Evolutionary conservation across 2,888 invertebrate genomes (phyloP), one percentile per base, ranked within the genome.

Genomic region (Pilophorus perplexus): DNA sequence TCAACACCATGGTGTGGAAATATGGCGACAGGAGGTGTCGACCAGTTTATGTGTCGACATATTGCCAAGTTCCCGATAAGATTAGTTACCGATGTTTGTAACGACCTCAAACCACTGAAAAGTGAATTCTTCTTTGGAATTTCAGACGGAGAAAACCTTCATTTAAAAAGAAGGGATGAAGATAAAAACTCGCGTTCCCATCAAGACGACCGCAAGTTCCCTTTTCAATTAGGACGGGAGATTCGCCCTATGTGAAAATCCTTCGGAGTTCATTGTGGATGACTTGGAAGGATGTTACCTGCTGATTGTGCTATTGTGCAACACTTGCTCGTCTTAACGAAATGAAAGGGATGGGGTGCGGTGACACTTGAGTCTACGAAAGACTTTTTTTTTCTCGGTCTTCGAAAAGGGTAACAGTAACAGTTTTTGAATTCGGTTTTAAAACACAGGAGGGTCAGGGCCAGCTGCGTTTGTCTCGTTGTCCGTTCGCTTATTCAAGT

Each of bases 251-350:
- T 20, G 37, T 33, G 37, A 22, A 38, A 55, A 55, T 38, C 37
- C 38, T 6, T 28, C 55, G 18, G 14, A 55, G 38, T 55, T 55
- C 55, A 38, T 20, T 55, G 55, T 38, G 8, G 37, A 20, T 38
- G 20, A 33, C 55, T 33, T 20, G 37, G 27, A 12, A 28, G 37
- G 55, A 55, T 55, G 55, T 37, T 55, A 55, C 55, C 55, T 55
- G 55, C 55, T 55, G 55, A 55, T 55, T 55, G 55, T 55, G 22
- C 55, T 55, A 55, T 55, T 55, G 55, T 55, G 38, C 55, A 55
- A 55, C 55, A 55, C 55, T 55, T 55, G 55, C 55, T 55, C 55
- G 38, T 38, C 55, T 38, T 23, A 38, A 22, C 28, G 22, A 52
- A 27, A 55, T 33, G 6, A 38, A 55, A 55, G 38, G 22, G 54